Evolutionary conservation across 2,113 vertebrate species (phyloP).

Genomic region (Lanius ludovicianus): DNA sequence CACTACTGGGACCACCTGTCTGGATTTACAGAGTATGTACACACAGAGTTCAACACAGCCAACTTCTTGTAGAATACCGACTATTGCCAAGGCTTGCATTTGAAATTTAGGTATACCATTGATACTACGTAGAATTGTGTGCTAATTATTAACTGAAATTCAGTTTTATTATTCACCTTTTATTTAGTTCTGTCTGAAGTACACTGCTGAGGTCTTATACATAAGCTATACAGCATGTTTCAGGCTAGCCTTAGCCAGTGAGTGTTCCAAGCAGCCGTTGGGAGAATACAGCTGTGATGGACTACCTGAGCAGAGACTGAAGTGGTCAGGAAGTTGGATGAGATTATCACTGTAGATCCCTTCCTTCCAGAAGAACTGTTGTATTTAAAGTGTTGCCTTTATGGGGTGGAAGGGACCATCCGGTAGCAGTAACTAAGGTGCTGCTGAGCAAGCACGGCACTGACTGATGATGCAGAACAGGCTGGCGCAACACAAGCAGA

Average conservation of each 20-base stretch:
- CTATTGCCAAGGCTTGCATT: neutral
- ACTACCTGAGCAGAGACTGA: neutral
- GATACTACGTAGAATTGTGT: neutral
- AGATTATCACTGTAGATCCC: neutral
- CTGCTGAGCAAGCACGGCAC: neutral
- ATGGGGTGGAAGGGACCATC: neutral
- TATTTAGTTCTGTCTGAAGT: neutral
- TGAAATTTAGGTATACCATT: neutral
- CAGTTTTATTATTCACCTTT: neutral
- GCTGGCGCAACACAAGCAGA: neutral
- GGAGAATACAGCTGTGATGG: neutral
- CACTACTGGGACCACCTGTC: neutral
- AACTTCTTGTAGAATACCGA: neutral
- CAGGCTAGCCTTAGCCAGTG: neutral
- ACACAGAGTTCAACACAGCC: neutral
- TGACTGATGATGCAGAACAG: neutral
- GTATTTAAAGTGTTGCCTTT: neutral
- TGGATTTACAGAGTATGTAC: neutral
- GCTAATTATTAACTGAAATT: neutral
- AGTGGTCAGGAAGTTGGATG: neutral
- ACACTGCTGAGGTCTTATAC: neutral
- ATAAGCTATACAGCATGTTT: neutral
- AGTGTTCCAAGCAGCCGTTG: neutral
- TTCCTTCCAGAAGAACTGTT: neutral
- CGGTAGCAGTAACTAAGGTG: rapidly evolving